phyloP scores from a whole-genome alignment of 92 coral and sea anemone species.

The Isaurus tuberculatus region DNA sequence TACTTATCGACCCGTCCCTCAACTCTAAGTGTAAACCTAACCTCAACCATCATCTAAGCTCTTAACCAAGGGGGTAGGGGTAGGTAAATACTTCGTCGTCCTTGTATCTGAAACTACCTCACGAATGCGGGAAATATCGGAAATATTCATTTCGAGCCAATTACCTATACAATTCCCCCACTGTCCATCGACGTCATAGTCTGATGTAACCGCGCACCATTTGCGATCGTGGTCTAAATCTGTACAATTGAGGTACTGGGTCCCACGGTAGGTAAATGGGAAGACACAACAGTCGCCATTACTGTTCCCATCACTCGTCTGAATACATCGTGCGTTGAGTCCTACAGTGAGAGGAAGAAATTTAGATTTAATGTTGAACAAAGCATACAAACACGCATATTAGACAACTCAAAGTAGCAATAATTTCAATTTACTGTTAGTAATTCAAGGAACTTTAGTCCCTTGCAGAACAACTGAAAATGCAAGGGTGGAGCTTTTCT shows the following conservation, averaged over 20 bases:
- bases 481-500: no score
- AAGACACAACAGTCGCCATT: constrained; percentile 90
- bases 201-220: constrained; percentile 94
- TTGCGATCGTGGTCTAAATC: constrained; percentile 79
- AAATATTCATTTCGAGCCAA: not conserved
- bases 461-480: no score
- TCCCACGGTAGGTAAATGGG: constrained; percentile 87
- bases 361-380: not conserved
- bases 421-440: no score
- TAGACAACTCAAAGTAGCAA: no score
- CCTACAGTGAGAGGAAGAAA: constrained; percentile 44
- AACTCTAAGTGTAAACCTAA: no score
- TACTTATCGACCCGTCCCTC: no score
- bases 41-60: no score
- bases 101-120: not conserved
- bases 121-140: not conserved
- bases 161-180: constrained; percentile 96
- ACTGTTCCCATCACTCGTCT: constrained; percentile 79
- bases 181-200: constrained; percentile 90
- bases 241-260: constrained; percentile 84
- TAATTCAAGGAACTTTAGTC: no score
- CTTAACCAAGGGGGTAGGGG: no score
- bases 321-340: constrained; percentile 80
- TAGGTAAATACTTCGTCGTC: no score
- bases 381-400: no score